Evolutionary conservation across 2,113 vertebrate genomes (phyloP).

Genomic region (Festucalex cinctus): DNA sequence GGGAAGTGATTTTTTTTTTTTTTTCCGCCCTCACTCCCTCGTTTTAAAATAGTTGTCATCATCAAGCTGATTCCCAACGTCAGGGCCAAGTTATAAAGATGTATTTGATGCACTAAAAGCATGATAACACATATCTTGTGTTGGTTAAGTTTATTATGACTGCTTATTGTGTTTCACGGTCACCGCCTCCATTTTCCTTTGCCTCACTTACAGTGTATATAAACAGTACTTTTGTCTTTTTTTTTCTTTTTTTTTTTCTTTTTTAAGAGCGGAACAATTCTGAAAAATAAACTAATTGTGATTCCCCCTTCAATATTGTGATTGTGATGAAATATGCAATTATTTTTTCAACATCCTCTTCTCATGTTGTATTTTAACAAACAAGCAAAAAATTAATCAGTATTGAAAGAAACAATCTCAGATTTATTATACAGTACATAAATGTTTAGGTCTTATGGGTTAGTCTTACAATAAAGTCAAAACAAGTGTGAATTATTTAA

Average conservation of each 20-base stretch:
- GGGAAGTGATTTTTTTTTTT: background rate
- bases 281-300: background rate
- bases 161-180: slow-evolving; percentile 21
- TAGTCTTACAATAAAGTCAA: too few relatives aligned
- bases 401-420: too few relatives aligned
- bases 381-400: too few relatives aligned
- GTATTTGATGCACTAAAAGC: background rate
- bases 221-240: slow-evolving; percentile 14
- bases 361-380: too few relatives aligned
- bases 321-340: too few relatives aligned
- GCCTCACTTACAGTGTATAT: background rate
- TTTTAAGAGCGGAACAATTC: background rate
- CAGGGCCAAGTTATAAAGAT: background rate
- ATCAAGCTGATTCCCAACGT: background rate
- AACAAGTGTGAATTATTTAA: too few relatives aligned
- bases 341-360: too few relatives aligned
- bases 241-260: too few relatives aligned
- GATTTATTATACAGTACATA: too few relatives aligned
- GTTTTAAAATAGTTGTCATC: background rate
- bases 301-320: too few relatives aligned
- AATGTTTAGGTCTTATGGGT: too few relatives aligned
- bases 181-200: background rate
- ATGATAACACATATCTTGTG: background rate
- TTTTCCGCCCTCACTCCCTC: too few relatives aligned
- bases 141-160: slow-evolving; percentile 15